These are phyloP conservation scores for Eupithecia subumbrata DNA, from an alignment of 2,888 invertebrate genomes.

Conservation along the genomic window DNA sequence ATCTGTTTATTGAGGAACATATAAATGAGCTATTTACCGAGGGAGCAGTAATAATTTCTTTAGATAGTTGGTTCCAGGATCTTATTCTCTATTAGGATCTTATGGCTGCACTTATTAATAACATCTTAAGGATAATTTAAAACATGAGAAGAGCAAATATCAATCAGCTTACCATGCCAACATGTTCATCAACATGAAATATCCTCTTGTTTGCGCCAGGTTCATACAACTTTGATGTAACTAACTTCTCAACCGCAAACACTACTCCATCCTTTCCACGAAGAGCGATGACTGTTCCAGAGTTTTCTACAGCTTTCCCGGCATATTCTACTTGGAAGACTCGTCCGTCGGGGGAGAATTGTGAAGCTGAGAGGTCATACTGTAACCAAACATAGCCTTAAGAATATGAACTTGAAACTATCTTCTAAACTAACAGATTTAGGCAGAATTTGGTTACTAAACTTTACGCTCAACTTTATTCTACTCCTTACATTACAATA, in stretches of 20 bases:
- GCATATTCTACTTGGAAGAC: constrained; percentile 99
- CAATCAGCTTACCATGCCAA: constrained; percentile 91
- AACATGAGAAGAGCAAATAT: neutral
- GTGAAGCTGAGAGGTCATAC: constrained; percentile 99
- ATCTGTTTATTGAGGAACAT: neutral
- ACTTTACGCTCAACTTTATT: neutral
- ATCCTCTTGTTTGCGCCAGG: constrained; percentile 95
- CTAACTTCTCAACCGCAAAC: constrained; percentile 98
- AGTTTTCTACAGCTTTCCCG: constrained; percentile 99
- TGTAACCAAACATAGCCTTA: constrained; percentile 69
- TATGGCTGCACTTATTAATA: neutral
- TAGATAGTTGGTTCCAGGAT: neutral
- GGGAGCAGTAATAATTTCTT: neutral
- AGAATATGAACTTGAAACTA: neutral
- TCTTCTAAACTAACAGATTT: neutral
- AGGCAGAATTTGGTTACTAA: neutral
- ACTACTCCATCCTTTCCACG: constrained; percentile 98
- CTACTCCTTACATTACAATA: neutral
- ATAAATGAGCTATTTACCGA: neutral
- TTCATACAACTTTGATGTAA: constrained; percentile 97
- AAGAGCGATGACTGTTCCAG: constrained; percentile 97
- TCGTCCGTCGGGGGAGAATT: constrained; percentile 99
- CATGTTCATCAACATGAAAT: constrained; percentile 96
- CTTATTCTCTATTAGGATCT: neutral
- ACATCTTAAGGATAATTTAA: neutral